A percentile compares a stretch with the other conserved stretches of the same genome.
Conservation (phyloP, 2,113 vertebrate species). For the Tachysurus fulvidraco region DNA sequence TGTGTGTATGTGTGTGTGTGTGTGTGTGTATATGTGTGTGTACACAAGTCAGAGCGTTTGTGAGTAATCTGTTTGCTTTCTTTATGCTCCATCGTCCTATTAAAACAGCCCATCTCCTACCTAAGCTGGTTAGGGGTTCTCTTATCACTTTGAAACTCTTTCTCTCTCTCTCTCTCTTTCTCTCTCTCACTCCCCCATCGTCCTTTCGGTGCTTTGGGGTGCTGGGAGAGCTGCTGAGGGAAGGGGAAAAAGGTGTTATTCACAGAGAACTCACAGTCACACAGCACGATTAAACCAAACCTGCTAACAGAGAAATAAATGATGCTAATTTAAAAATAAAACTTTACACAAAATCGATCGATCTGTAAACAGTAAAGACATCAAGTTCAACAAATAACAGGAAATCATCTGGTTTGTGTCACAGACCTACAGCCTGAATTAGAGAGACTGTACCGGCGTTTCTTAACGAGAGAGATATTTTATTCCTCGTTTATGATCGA, state of each 20-base stretch:
- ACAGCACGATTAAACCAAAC: slow-evolving; percentile 60
- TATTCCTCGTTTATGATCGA: not conserved
- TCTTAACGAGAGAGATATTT: too few relatives aligned
- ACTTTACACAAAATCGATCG: too few relatives aligned
- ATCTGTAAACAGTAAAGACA: not conserved
- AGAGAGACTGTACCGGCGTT: too few relatives aligned
- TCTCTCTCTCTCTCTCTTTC: slow-evolving; percentile 49
- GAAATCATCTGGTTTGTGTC: not conserved
- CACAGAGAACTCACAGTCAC: slow-evolving; percentile 61
- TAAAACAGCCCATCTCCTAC: slow-evolving; percentile 84
- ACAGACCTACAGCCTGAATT: too few relatives aligned
- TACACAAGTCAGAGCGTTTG: slow-evolving; percentile 58
- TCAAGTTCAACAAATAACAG: not conserved
- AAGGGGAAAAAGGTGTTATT: slow-evolving; percentile 81
- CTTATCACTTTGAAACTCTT: slow-evolving; percentile 81
- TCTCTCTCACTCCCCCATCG: slow-evolving; percentile 68
- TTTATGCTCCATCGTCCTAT: slow-evolving; percentile 66
- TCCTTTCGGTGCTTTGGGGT: slow-evolving; percentile 82
- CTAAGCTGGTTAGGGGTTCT: slow-evolving; percentile 81
- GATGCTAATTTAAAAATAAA: too few relatives aligned
- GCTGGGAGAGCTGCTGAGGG: slow-evolving; percentile 83
- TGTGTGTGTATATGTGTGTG: not conserved
- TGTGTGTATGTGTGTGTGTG: not conserved
- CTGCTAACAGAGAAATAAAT: slow-evolving; percentile 48
- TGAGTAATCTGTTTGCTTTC: slow-evolving; percentile 57